Conservation (phyloP, 2,113 vertebrate species). For the Lates calcarifer region DNA sequence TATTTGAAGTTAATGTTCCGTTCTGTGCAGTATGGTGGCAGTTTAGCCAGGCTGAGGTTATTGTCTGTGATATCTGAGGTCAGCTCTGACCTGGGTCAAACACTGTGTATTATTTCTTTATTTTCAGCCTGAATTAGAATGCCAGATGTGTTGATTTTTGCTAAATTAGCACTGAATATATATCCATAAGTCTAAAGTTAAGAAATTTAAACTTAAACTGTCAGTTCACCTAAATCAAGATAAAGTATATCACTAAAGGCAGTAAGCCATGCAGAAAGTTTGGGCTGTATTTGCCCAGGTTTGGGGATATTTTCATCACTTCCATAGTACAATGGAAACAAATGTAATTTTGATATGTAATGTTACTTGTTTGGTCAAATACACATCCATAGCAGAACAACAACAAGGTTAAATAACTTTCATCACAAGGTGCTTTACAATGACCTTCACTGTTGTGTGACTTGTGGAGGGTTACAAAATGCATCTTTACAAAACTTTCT, state of each 20-base stretch:
- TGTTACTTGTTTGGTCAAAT: too few relatives aligned
- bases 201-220: not conserved
- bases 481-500: too few relatives aligned
- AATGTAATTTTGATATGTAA: not conserved
- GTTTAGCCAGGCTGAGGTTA: conserved; percentile 3
- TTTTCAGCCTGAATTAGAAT: not conserved
- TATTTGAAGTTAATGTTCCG: conserved; percentile 5
- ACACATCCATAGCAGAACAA: too few relatives aligned
- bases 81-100: not conserved
- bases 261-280: too few relatives aligned
- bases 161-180: not conserved
- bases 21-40: not conserved
- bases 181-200: not conserved
- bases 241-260: too few relatives aligned
- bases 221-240: not conserved
- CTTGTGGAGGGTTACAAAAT: too few relatives aligned
- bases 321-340: not conserved
- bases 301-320: too few relatives aligned
- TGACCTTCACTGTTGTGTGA: too few relatives aligned
- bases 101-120: not conserved
- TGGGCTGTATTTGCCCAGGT: too few relatives aligned
- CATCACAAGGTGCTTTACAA: too few relatives aligned
- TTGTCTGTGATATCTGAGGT: conserved; percentile 7
- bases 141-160: not conserved
- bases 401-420: too few relatives aligned